Evolutionary conservation across 1,140 invertebrate species (phyloP).

Genomic region (Lithobius niger): DNA sequence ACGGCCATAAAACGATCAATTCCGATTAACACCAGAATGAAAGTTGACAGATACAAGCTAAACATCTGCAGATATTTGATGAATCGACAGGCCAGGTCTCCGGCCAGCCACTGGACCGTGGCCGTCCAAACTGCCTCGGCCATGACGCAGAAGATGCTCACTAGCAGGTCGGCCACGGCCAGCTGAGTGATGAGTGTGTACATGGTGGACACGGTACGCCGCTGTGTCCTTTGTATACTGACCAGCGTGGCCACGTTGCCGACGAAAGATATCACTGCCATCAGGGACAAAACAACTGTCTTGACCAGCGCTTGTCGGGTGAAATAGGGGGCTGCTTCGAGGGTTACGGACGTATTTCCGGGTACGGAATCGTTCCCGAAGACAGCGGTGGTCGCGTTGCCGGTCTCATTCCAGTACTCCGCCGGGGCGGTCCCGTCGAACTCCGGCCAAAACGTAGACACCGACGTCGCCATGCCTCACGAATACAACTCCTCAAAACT

Average conservation of each 20-base stretch:
- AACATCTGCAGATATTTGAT: conserved; percentile 73
- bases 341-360: neutral
- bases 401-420: no score
- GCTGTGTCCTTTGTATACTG: conserved; percentile 46
- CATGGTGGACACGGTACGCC: conserved; percentile 41
- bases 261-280: conserved; percentile 53
- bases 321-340: conserved; percentile 18
- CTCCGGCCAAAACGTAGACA: no score
- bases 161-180: conserved; percentile 51
- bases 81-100: conserved; percentile 58
- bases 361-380: no score
- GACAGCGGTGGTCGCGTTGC: no score
- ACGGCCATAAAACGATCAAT: conserved; percentile 62
- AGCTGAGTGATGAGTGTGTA: conserved; percentile 62
- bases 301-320: conserved; percentile 38
- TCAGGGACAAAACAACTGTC: conserved; percentile 45
- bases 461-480: no score
- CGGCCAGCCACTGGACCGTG: conserved; percentile 63
- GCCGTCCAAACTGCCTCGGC: conserved; percentile 62
- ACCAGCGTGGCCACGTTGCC: conserved; percentile 59
- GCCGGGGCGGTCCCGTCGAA: no score
- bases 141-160: conserved; percentile 62
- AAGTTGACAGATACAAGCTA: conserved; percentile 67
- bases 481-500: no score
- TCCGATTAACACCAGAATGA: conserved; percentile 63